Evolutionary conservation across 2,888 invertebrate genomes (phyloP).

Genomic region (Dryadula phaetusa): DNA sequence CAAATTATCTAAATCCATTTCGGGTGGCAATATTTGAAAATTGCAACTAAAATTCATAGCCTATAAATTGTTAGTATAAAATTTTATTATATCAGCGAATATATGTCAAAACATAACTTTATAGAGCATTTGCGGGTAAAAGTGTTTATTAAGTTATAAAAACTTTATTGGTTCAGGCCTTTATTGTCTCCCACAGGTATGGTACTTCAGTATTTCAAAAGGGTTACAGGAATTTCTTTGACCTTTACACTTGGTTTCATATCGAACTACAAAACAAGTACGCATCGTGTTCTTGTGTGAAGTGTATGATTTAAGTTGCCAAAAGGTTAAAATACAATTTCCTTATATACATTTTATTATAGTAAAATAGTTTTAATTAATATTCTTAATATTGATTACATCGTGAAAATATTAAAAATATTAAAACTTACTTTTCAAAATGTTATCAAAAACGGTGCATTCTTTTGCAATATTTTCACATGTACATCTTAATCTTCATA

Average conservation of each 20-base stretch:
- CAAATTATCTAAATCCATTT: too few species aligned
- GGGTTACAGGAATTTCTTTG: not conserved
- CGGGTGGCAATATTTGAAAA: not conserved
- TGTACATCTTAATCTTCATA: too few species aligned
- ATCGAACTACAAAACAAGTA: not conserved
- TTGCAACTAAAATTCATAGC: conserved; percentile 11
- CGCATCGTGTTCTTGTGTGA: not conserved
- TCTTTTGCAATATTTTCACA: too few species aligned
- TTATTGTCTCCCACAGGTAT: conserved; percentile 60
- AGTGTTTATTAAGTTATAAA: conserved; percentile 41
- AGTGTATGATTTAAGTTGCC: too few species aligned
- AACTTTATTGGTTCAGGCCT: conserved; percentile 41
- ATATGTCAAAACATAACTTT: conserved; percentile 15
- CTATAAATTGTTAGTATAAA: conserved; percentile 14
- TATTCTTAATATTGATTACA: too few species aligned
- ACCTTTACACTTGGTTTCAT: not conserved
- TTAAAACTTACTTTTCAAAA: too few species aligned
- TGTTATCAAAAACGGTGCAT: too few species aligned
- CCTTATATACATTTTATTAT: too few species aligned
- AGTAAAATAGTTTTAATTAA: too few species aligned
- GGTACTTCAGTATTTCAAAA: not conserved
- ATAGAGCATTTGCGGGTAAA: conserved; percentile 21
- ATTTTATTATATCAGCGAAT: conserved; percentile 12
- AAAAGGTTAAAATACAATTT: too few species aligned
- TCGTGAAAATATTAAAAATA: too few species aligned